Evolutionary conservation across 2,113 vertebrate species (phyloP).

Genomic region (Buteo buteo): DNA sequence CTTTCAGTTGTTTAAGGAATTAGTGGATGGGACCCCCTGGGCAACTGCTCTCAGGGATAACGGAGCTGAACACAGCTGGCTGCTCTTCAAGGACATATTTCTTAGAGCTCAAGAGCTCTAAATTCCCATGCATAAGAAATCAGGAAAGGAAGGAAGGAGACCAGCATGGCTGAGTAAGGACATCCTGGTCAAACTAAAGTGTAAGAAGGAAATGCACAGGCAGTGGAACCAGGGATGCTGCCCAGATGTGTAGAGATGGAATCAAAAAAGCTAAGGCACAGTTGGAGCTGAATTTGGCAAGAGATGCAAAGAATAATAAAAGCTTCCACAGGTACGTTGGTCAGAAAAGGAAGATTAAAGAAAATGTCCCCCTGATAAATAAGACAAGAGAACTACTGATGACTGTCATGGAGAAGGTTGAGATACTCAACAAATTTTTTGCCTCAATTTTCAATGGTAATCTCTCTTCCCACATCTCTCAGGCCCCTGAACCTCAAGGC

Average conservation of each 20-base stretch:
- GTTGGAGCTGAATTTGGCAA: neutral
- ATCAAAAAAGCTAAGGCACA: neutral
- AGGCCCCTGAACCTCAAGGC: no score
- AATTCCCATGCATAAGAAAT: neutral
- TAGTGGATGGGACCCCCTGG: neutral
- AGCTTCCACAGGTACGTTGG: neutral
- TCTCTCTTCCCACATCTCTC: no score
- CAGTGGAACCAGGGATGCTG: neutral
- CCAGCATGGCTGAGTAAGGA: neutral
- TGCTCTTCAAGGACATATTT: neutral
- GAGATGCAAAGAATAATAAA: neutral
- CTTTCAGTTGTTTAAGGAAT: neutral
- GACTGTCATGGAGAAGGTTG: neutral
- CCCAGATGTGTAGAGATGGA: neutral
- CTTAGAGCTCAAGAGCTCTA: neutral
- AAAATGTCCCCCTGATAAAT: neutral
- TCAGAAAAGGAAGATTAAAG: neutral
- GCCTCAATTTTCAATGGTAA: neutral
- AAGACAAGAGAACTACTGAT: neutral
- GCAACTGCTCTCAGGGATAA: neutral
- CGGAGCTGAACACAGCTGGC: neutral
- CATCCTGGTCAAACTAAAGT: neutral
- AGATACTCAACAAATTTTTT: neutral
- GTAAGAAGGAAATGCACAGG: neutral
- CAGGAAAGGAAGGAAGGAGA: neutral